Base-by-base conservation (phyloP, 2,797 vertebrate species). In the Smutsia temminckii region DNA sequence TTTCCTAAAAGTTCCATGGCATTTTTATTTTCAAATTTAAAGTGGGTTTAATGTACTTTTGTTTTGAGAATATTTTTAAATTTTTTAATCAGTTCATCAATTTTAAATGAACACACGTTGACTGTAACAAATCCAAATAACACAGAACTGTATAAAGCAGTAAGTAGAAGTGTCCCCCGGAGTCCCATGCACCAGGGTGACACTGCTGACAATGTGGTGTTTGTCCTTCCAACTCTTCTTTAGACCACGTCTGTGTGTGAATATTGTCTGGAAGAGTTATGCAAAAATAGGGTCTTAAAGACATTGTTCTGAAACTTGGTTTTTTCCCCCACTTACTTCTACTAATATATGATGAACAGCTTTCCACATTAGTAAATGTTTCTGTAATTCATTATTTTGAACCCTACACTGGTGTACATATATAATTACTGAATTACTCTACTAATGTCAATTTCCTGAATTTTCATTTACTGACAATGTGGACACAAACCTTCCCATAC, bases 1-100 rank as follows among this genome's bases (percentile, higher is more conserved):
- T 95, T 93, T 81, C 27, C 46, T 40, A 46, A 59, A 72, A 84
- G 55, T 57, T n/a, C 46, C 40, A 37, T 53, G 53, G 57, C 29
- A 83, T 75, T 80, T 90, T 74, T 74, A 53, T 42, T 74, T 90
- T 59, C 20, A 80, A 16, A 85, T 68, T 77, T 37, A 61, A 86
- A 69, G 18, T 59, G 16, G 69, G 6, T 68, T 46, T 64, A 64
- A 1, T 74, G 17, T 14, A 27, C 66, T 63, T 63, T 57, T 61
- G 6, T 51, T 42, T 49, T 80, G 64, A 95, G n/a, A 89, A 40
- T 53, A 59, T 46, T 46, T 46, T 2, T 0, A 46, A 46, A 46
- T 11, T 46, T 46, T 46, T 46, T 2, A 46, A 46, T 46, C 11
- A 46, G 12, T 46, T 46, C 46, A 46, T 46, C 46, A 46, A 46